Base-by-base conservation (phyloP, 2,888 invertebrate genomes). In the Erebia palarica region DNA sequence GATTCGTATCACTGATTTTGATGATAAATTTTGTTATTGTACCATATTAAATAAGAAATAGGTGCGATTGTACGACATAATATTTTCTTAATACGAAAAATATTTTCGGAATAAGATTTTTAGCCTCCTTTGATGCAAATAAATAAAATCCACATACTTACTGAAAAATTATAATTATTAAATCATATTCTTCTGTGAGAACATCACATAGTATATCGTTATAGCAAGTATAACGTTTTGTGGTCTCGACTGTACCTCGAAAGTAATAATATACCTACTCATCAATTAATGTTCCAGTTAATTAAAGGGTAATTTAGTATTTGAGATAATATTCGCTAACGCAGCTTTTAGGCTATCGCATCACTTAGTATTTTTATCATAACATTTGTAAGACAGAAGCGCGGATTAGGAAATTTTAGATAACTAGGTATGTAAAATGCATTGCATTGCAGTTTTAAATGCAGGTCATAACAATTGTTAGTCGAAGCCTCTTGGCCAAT, bases 211-310 rank as follows among this genome's bases (percentile, higher is more conserved):
- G 57, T 58, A 61, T n/a, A 66, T 57, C 69, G 47, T 72, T 69
- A 72, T 72, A 72, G 21, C 69, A 66, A 69, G 69, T 72, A 72
- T 69, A 72, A 72, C 69, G 72, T 42, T 69, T 63, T 72, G 72
- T 70, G 67, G 63, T 70, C 72, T 65, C 69, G 55, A 65, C 55
- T 47, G 13, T 14, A 65, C 11, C 18, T 61, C 47, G n/a, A 49
- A 42, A 57, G 57, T 42, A 42, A 9, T 57, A 60, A 68, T 55
- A 65, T 61, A 59, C 36, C 36, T 36, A 36, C 47, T 63, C 63
- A 47, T 47, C 47, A 61, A 61, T 61, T 63, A 63, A 63, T 16
- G 44, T 14, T 63, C 49, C 63, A 49, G 63, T 63, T 47, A 61
- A 61, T 61, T 49, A 49, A 36, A 36, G 63, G 18, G 60, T 16